Base-by-base conservation (phyloP, 1,140 invertebrate genomes). In the Brachystomella parvula region DNA sequence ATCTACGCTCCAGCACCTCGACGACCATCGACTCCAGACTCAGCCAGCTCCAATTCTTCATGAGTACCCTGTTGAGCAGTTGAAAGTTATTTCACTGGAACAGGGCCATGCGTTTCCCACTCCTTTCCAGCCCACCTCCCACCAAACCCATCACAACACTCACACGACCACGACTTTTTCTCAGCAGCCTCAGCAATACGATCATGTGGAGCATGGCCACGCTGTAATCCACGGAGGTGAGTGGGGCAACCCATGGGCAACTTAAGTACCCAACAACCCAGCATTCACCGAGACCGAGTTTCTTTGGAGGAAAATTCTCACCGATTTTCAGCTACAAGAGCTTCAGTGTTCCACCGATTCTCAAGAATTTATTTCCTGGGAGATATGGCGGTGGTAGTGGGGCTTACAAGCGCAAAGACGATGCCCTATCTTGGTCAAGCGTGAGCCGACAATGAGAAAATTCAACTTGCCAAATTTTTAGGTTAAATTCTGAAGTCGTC, bases 1-100 rank as follows among this genome's bases (percentile, higher is more conserved):
- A 12, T 62, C 60, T 17, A 62, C 60, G 60, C 60, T 62, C 3
- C 60, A 62, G 35, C 60, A 62, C 33, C 3, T 62, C 21, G 60
- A 62, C 28, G 60, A 62, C 24, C n/a, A 53, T 53, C 21, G 33
- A 44, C 9, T 62, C 2, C 9, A n/a, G 6, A 62, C 33, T 2
- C 15, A 62, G 15, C 57, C 30, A 3, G 6, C 26, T 21, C 30
- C 57, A 3, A 15, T 59, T 12, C 24, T 29, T 9, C 57, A 59
- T 21, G 26, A 32, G 26, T 32, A 59, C 21, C 26, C 26, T 12
- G 15, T 29, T 24, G 57, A 28, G 58, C 19, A 15, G 6, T 6
- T 6, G 3, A 6, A 35, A 28, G 58, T 35, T 9, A 29, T 35
- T 3, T 19, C 58, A 9, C 24, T 60, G 6, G 58, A 60, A 6